Percentiles rank a stretch among this genome's conserved stretches.
phyloP scores from a whole-genome alignment of 92 coral and sea anemone species.

The Umimayanthus kanabou region DNA sequence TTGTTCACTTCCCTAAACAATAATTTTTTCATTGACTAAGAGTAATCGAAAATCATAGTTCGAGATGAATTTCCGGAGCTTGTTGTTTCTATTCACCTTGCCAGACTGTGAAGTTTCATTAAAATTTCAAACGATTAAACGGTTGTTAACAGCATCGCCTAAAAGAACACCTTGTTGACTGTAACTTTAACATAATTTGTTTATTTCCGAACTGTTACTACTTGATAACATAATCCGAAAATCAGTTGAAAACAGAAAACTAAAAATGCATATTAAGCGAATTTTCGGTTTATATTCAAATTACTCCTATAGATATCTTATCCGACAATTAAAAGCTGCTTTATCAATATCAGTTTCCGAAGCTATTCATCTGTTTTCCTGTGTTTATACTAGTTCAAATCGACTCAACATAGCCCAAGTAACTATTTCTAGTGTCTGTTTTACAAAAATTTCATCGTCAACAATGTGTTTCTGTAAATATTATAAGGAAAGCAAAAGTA shows the following conservation, averaged over 20 bases:
- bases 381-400: background rate
- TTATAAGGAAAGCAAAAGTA: background rate
- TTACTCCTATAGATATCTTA: background rate
- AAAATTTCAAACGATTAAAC: constrained; percentile 26
- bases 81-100: constrained; percentile 9
- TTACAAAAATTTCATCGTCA: background rate
- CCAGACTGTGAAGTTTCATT: constrained; percentile 13
- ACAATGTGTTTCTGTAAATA: background rate
- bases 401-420: background rate
- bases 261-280: background rate
- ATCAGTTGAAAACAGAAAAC: background rate
- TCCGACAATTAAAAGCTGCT: background rate
- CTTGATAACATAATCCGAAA: background rate
- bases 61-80: constrained; percentile 26
- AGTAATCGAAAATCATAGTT: constrained; percentile 30
- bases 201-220: background rate
- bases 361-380: background rate
- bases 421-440: background rate
- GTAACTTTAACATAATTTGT: constrained; percentile 1
- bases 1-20: constrained; percentile 29
- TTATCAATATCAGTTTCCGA: background rate
- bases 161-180: background rate
- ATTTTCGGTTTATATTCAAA: background rate
- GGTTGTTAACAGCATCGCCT: constrained; percentile 7
- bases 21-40: constrained; percentile 1